Evolutionary conservation across 1,140 invertebrate species (phyloP), one percentile per base, ranked within the genome.

Genomic region (Cyclina sinensis): DNA sequence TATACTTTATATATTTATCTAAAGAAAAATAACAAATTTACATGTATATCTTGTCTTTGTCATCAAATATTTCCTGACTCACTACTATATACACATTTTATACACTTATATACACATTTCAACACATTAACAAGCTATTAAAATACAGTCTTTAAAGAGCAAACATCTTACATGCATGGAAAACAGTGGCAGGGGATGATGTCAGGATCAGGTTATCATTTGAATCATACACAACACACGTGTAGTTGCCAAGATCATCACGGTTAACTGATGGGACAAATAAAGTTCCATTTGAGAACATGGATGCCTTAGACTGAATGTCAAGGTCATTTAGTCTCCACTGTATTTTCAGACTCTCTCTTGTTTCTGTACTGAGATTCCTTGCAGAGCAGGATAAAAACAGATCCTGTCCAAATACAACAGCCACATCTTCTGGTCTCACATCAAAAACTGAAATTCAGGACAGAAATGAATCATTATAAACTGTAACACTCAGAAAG

Each of bases 241-340:
- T 88, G 74, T 92, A 92, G 37, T 89, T 81, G n/a, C 92, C 92
- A n/a, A 89, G 74, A 30, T 92, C 91, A n/a, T 68, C 57, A 16
- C 18, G 5, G 5, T 30, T 30, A 2, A 91, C 74, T 0, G 21
- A n/a, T 4, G 92, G 91, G 32, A 92, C 76, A 27, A 89, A 83
- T n/a, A 92, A 78, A 43, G 92, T 91, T 7, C 86, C 78, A 74
- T 92, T 92, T 18, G 57, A 73, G 73, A 90, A 91, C 5, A 90
- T 54, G 9, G 88, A 90, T 0, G 74, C 68, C 35, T 79, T 89
- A 35, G 32, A 12, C 24, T 57, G 46, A 7, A 88, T 27, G 0
- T 35, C 43, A 12, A 59, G 18, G 1, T 76, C 79, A 32, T 89
- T 85, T 37, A 90, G 88, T 0, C 48, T 81, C 91, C 90, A 92